Base-by-base conservation (phyloP, 2,888 invertebrate species). In the Stenurella melanura region DNA sequence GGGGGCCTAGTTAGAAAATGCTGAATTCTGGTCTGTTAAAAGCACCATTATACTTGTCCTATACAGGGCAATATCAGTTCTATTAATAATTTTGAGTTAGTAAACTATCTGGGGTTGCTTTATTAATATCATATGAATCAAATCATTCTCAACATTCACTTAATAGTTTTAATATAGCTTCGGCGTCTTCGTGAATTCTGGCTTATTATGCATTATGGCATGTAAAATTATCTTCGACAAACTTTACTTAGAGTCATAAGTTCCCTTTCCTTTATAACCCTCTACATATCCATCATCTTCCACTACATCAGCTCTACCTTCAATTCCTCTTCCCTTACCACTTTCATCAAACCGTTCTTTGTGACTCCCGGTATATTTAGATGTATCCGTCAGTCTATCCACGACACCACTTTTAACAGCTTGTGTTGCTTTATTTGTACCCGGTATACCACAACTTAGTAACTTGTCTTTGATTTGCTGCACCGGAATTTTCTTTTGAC, bases 311-410 rank as follows among this genome's bases (percentile, higher is more conserved):
- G 94, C 95, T 66, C 96, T 91, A n/a, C 96, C 96, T n/a, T 94
- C 92, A 78, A 95, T 95, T 3, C 96, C 96, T 87, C 95, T 95
- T 34, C 96, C 96, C 87, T 95, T 95, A 71, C 96, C 96, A 54
- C 92, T 90, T 73, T 94, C 94, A 89, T 96, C 96, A 87, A 96
- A 96, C 38, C 96, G 92, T 85, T 96, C 95, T 87, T 93, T 95
- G 87, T 96, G 96, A 7, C 95, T 93, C 56, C 96, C 96, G 0
- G 96, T 96, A 89, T 96, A 96, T 86, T 95, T 95, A 84, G 92
- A 93, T n/a, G 95, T 93, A 87, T 96, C 96, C 0, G 96, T 96
- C 82, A 96, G 89, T 75, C 96, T 92, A 82, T 95, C 95, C 11
- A 95, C 94, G 0, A 91, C 89, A 12, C 92, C 92, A 1, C 91